phyloP scores from a whole-genome alignment of 2,888 invertebrate genomes.

The Vanessa cardui region DNA sequence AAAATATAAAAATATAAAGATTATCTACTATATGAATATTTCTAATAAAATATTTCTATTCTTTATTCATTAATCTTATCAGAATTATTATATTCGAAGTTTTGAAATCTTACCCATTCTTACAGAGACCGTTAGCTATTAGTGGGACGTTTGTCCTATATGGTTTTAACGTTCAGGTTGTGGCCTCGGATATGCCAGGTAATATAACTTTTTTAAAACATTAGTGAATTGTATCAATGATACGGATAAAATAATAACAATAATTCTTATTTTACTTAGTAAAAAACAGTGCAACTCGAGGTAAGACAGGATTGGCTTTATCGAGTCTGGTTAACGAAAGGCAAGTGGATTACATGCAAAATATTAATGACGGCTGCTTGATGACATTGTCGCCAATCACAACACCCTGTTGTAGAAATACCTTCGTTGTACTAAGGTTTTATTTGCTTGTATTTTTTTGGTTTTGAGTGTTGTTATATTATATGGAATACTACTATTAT shows the following conservation, averaged over 20 bases:
- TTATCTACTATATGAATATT: too few species aligned
- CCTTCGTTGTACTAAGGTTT: slow-evolving; percentile 70
- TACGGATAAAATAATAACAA: neutral
- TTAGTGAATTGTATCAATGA: neutral
- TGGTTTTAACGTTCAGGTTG: slow-evolving; percentile 72
- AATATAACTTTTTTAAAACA: slow-evolving; percentile 15
- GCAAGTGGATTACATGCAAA: slow-evolving; percentile 74
- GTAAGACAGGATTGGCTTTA: slow-evolving; percentile 68
- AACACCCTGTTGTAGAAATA: slow-evolving; percentile 78
- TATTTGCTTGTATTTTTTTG: neutral
- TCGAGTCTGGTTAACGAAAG: slow-evolving; percentile 69
- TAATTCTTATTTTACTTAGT: slow-evolving; percentile 42
- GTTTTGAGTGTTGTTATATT: neutral
- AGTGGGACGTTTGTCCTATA: slow-evolving; percentile 65
- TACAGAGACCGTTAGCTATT: slow-evolving; percentile 65
- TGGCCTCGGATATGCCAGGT: slow-evolving; percentile 76
- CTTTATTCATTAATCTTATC: too few species aligned
- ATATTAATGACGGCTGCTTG: slow-evolving; percentile 69
- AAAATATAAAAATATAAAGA: too few species aligned
- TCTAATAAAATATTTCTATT: too few species aligned
- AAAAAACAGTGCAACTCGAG: slow-evolving; percentile 46
- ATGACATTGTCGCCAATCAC: slow-evolving; percentile 76
- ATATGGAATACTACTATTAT: too few species aligned
- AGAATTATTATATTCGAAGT: neutral
- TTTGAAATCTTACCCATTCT: slow-evolving; percentile 2